Base-by-base conservation (phyloP, 2,888 invertebrate species). In the Piscicola geometra region DNA sequence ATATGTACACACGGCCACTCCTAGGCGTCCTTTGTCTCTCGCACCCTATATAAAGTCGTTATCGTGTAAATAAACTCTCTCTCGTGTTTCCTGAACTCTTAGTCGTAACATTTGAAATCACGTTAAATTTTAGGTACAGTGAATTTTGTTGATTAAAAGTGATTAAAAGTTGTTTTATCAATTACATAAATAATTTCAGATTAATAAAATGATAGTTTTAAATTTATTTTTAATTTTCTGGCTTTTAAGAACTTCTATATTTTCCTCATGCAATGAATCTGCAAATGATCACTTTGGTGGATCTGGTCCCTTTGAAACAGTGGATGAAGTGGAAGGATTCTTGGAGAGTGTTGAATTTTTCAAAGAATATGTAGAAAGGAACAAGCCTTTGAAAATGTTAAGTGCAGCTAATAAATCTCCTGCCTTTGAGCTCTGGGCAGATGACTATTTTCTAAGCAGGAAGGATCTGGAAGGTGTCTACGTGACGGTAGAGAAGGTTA, bases 371-470 rank as follows among this genome's bases (percentile, higher is more conserved):
- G 83, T 82, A 0, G 75, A 78, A 9, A 76, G 78, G 0, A 77
- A 78, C 18, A 80, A 79, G 71, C 84, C 84, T 1, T 73, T 85
- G 1, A 81, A 81, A 71, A 82, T 85, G 82, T 79, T 75, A 69
- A 81, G 81, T 35, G 84, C 82, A 21, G 82, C 81, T 1, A 81
- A 79, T 41, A 35, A 79, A 30, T 83, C 83, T 1, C 79, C 80
- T 18, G 83, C 83, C 3, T 82, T 81, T 76, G 60, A 60, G 2
- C 77, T 80, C 68, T 85, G 85, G 85, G 81, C 81, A 3, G 84
- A 84, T 75, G 82, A 83, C 25, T 84, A 84, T 77, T 84, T 84
- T 71, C 64, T 82, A 69, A 68, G 77, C 2, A 68, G 81, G 0
- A 78, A 80, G n/a, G 77, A 82, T 35, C 78, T 82, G n/a, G 75